Evolutionary conservation across 2,797 vertebrate genomes (phyloP), one percentile per base, ranked within the genome.

Genomic region (Urocyon cinereoargenteus): DNA sequence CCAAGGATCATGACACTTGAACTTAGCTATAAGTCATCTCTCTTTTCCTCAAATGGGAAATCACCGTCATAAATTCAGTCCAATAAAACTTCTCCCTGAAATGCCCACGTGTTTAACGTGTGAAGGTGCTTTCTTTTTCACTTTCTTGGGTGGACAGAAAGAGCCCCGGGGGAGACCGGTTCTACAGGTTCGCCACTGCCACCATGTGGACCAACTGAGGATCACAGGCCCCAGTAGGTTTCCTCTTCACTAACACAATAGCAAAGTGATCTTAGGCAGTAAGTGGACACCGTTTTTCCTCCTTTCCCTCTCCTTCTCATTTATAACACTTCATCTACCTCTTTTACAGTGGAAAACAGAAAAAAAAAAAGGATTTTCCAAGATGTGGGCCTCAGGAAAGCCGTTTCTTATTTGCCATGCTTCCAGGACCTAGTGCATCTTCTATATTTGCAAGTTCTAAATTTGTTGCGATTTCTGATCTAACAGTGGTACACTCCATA

Each of bases 111-210:
- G 7, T 73, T 86, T 62, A 81, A 87, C 6, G 51, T 26, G 64
- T 66, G 72, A 40, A 83, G 24, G 15, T 9, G 8, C n/a, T 70
- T 13, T 62, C 51, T 36, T 70, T 31, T 40, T 82, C 24, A 40
- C 12, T 55, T 55, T 36, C 10, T 5, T 3, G 51, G 16, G n/a
- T 15, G 9, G 34, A 55, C 5, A 40, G 36, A 49, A 28, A 85
- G n/a, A 45, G n/a, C 18, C 40, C 40, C 22, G 1, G 78, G 31
- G 0, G 6, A 87, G 57, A 18, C n/a, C 1, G 3, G 45, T 22
- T 70, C 68, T 70, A 59, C 28, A 64, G 84, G 96, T 59, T 87
- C 72, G 45, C 84, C 86, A 83, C 87, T 92, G 97, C 97, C 97
- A 96, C 92, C 97, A 3, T 40, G 95, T 96, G 98, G 97, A 66